Evolutionary conservation across 2,888 invertebrate species (phyloP), one percentile per base, ranked within the genome.

Genomic region (Lysandra bellargus): DNA sequence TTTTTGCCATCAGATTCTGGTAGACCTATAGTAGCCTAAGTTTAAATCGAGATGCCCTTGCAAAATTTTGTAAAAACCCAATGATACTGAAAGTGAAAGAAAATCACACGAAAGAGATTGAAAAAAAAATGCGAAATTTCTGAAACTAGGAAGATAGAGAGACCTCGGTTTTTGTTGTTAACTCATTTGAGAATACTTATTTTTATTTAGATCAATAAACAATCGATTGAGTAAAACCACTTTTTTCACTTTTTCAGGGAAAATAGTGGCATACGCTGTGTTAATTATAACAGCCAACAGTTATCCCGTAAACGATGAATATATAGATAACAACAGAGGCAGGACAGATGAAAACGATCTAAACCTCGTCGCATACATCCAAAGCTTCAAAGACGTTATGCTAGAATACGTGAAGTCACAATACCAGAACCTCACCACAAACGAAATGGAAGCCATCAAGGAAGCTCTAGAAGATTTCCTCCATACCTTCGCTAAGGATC

Each of bases 401-500:
- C 80, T 84, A 0, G 83, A 84, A 4, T 85, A 85, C 78, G 84
- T 87, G 0, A 84, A 81, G 33, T 79, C 64, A 2, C 83, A 83
- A 69, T 83, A 86, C 33, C 81, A 79, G 0, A 81, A 85, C 49
- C 79, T 87, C 2, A 84, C 83, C 0, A 69, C 78, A 49, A 82
- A 80, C 69, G 84, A 84, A 17, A 82, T 81, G 82, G 82, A 74
- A 30, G 81, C 72, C 57, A 83, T 88, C 0, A 84, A 84, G 37
- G 23, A 64, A 0, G 82, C 81, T 1, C 61, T 88, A 4, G 87
- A 87, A 78, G 84, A 85, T 0, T 88, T 88, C 72, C 76, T 87
- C 0, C 82, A 82, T 2, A 83, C 83, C 7, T 86, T 88, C 78
- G 86, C 86, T 0, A 82, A 79, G 9, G 87, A 88, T 60, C 69